Percentiles rank a stretch among this genome's conserved stretches.
phyloP scores from a whole-genome alignment of 2,113 vertebrate genomes.

The Emydocephalus ijimae region DNA sequence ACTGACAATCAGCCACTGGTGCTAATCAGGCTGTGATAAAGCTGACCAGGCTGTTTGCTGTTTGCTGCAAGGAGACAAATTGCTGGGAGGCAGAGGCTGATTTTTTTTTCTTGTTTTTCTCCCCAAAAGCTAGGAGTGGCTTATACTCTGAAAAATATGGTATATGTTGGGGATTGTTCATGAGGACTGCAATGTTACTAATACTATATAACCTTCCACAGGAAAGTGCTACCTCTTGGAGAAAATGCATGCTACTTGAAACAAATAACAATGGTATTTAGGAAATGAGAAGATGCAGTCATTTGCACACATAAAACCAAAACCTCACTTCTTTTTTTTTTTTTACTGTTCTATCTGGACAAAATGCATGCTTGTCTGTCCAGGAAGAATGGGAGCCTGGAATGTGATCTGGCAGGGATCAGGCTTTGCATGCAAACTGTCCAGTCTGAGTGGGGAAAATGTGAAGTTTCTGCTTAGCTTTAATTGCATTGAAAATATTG shows the following conservation, averaged over 20 bases:
- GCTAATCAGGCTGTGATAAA: too few relatives aligned
- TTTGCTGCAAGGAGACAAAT: too few relatives aligned
- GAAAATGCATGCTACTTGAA: background rate
- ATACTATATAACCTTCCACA: background rate
- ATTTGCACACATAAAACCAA: background rate
- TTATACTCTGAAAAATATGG: too few relatives aligned
- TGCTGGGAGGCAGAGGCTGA: too few relatives aligned
- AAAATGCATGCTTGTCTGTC: background rate
- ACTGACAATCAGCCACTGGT: too few relatives aligned
- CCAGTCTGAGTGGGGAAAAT: background rate
- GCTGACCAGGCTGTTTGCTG: too few relatives aligned
- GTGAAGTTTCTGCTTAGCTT: background rate
- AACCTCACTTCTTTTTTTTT: background rate
- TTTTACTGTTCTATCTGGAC: background rate
- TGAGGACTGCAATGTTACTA: background rate
- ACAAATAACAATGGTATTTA: background rate
- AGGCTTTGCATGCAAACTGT: background rate
- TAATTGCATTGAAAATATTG: background rate
- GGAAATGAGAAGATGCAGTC: background rate
- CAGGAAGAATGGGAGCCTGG: background rate
- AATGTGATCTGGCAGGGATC: background rate
- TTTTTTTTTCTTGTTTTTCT: too few relatives aligned
- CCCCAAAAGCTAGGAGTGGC: too few relatives aligned
- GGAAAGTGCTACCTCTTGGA: background rate
- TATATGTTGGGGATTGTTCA: background rate